Percentiles rank a stretch among this genome's conserved stretches.
These are phyloP conservation scores for Gobio occitaniae DNA, from an alignment of 2,797 vertebrate species.

Conservation along the genomic window DNA sequence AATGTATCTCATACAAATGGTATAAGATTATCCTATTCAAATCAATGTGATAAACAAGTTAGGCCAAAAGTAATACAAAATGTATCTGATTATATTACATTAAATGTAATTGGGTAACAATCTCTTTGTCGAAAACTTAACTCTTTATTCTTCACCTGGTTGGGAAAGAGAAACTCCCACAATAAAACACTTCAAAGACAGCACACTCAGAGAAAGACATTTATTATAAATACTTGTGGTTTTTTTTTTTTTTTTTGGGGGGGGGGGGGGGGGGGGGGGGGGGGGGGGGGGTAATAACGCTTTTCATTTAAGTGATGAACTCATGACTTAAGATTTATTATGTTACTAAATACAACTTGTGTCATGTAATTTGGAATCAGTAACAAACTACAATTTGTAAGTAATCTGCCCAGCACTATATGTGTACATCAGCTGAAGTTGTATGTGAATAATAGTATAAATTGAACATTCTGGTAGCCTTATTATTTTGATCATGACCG, in stretches of 20 bases:
- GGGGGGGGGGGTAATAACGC: slow-evolving; percentile 15
- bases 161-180: slow-evolving; percentile 60
- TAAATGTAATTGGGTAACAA: no score
- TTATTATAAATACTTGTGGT: slow-evolving; percentile 47
- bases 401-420: background rate
- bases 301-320: slow-evolving; percentile 4
- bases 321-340: background rate
- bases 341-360: no score
- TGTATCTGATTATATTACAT: no score
- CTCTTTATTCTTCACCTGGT: background rate
- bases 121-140: no score
- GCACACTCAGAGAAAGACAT: slow-evolving; percentile 38
- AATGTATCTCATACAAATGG: no score
- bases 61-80: no score
- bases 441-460: background rate
- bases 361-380: no score
- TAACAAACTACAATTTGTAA: no score
- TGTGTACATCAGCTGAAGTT: background rate
- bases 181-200: slow-evolving; percentile 65
- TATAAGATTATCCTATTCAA: no score
- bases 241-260: slow-evolving; percentile 5
- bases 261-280: no score
- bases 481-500: background rate
- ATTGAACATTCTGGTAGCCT: background rate
- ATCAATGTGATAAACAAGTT: no score